Evolutionary conservation across 2,888 invertebrate species (phyloP).

Genomic region (Conistra vaccinii): DNA sequence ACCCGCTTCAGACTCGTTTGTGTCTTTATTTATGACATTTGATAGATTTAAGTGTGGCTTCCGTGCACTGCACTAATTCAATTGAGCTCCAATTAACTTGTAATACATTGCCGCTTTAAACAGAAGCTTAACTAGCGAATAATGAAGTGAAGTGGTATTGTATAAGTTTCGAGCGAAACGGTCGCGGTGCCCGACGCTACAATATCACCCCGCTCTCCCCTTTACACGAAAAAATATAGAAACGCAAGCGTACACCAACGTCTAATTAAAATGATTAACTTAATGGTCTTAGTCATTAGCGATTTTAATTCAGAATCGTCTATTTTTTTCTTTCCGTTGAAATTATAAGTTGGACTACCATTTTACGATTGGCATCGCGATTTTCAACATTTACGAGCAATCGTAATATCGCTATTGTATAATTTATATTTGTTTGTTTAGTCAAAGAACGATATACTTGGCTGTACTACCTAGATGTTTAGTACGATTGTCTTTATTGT

Average conservation of each 20-base stretch:
- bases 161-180: conserved; percentile 32
- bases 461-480: background rate
- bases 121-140: conserved; percentile 18
- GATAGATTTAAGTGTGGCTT: conserved; percentile 57
- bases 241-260: conserved; percentile 84
- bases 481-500: background rate
- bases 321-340: conserved; percentile 80
- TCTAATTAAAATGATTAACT: conserved; percentile 91
- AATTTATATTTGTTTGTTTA: conserved; percentile 58
- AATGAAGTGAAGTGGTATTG: conserved; percentile 47
- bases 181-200: conserved; percentile 30
- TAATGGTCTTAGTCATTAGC: conserved; percentile 91
- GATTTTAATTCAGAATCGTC: conserved; percentile 89
- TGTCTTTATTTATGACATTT: conserved; percentile 62
- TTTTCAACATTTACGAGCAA: conserved; percentile 79
- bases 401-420: conserved; percentile 75
- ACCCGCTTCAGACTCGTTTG: conserved; percentile 60
- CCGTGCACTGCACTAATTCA: conserved; percentile 43
- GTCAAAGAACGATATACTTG: conserved; percentile 23
- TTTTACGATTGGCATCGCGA: conserved; percentile 80
- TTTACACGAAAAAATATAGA: conserved; percentile 75
- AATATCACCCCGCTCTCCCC: conserved; percentile 60
- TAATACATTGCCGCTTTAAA: conserved; percentile 45
- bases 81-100: conserved; percentile 44
- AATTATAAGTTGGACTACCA: conserved; percentile 82